Evolutionary conservation across 2,888 invertebrate species (phyloP).

Genomic region (Physocephala rufipes): DNA sequence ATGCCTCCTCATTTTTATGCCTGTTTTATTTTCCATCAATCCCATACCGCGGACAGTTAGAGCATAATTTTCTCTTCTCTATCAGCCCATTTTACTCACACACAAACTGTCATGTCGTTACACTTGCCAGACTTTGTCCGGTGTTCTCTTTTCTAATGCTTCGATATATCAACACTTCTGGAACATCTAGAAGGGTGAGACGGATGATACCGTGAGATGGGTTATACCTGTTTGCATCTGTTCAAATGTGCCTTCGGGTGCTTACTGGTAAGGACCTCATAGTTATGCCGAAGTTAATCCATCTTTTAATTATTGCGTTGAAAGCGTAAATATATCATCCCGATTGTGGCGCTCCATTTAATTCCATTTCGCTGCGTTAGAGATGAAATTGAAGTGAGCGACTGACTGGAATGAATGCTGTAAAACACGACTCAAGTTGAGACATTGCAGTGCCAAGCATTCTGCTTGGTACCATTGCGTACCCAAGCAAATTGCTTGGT

Average conservation of each 20-base stretch:
- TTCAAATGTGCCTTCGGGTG: not conserved
- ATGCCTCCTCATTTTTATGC: no score
- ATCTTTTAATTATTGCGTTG: constrained; percentile 64
- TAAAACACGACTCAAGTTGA: no score
- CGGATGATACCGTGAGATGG: not conserved
- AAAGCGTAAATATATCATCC: constrained; percentile 61
- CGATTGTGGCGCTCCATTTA: constrained; percentile 44
- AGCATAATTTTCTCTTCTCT: no score
- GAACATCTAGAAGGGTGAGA: not conserved
- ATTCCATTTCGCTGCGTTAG: no score
- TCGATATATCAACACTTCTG: constrained; percentile 6
- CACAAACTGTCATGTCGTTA: not conserved
- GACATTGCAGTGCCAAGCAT: not conserved
- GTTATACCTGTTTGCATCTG: constrained; percentile 4
- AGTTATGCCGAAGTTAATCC: constrained; percentile 52
- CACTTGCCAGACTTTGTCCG: constrained; percentile 11
- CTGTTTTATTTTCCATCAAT: no score
- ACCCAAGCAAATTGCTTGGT: constrained; percentile 9
- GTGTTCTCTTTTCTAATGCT: constrained; percentile 11
- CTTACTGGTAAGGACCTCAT: not conserved
- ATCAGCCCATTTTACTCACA: not conserved
- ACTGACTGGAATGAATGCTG: not conserved
- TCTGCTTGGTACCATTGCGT: not conserved
- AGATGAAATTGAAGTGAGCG: no score
- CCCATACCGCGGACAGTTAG: no score